A percentile compares a stretch with the other conserved stretches of the same genome.
phyloP scores from a whole-genome alignment of 2,888 invertebrate species.

The Drymonia ruficornis region DNA sequence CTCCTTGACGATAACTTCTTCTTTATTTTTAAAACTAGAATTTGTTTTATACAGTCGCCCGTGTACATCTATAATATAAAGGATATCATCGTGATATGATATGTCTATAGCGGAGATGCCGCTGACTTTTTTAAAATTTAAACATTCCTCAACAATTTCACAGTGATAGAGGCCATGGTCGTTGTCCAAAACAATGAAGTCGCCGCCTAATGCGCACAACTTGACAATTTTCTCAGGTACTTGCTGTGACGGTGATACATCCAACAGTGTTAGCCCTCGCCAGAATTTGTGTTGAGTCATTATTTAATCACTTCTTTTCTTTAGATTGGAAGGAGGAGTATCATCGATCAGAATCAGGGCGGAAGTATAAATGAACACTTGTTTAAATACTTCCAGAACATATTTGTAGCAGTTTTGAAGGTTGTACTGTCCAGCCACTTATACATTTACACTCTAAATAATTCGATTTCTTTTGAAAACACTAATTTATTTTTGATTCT shows the following conservation, averaged over 20 bases:
- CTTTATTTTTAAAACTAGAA: conserved; percentile 80
- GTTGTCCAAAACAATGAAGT: conserved; percentile 74
- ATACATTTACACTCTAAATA: conserved; percentile 33
- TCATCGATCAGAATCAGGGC: conserved; percentile 46
- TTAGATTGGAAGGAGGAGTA: conserved; percentile 47
- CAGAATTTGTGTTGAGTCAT: conserved; percentile 82
- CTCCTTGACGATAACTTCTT: conserved; percentile 86
- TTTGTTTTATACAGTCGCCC: conserved; percentile 86
- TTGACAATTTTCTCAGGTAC: conserved; percentile 79
- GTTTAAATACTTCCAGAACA: conserved; percentile 23
- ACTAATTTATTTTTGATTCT: conserved; percentile 27
- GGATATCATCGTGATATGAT: conserved; percentile 83
- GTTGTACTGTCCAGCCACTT: conserved; percentile 15
- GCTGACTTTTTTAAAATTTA: conserved; percentile 75
- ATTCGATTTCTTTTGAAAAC: conserved; percentile 9
- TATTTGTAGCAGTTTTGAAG: conserved; percentile 12
- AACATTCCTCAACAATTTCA: conserved; percentile 63
- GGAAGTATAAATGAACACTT: conserved; percentile 38
- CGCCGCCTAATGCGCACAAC: conserved; percentile 65
- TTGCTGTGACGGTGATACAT: conserved; percentile 61
- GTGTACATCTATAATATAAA: conserved; percentile 86
- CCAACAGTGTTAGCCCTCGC: conserved; percentile 71
- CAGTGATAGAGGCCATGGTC: conserved; percentile 78
- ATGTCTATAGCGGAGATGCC: conserved; percentile 86
- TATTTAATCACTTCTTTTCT: conserved; percentile 55